Base-by-base conservation (phyloP, 1,140 invertebrate species). In the Macrobrachium nipponense region DNA sequence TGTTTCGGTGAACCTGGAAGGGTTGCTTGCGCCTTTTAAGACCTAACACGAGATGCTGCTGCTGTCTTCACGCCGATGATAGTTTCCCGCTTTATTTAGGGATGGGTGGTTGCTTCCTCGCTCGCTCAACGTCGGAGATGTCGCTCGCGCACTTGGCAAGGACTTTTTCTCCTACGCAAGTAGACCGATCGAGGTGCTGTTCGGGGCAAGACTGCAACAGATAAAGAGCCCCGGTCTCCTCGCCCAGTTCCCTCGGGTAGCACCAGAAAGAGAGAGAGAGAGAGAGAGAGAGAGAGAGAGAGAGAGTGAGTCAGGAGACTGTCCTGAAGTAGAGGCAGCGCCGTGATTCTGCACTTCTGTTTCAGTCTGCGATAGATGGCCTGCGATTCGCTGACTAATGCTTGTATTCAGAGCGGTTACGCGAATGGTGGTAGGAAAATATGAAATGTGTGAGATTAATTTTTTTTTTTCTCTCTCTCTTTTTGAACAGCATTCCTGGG, bases 251-350 rank as follows among this genome's bases (percentile, higher is more conserved):
- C 23, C 68, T 27, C 23, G 43, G 68, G 23, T 27, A 10, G 68
- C 8, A 70, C 8, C 51, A 51, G 51, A 51, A 51, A 51, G 8
- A 51, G 51, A 51, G 51, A 51, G 68, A 70, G 23, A 70, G 68
- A 70, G 68, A 43, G 68, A 27, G 68, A 70, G 68, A 70, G 68
- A 27, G 43, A 43, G 43, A 70, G 43, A 70, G 43, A 70, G 68
- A 70, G 68, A 70, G 68, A 70, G 68, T 5, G 68, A 43, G 43
- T 5, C 4, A 43, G 68, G 43, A 27, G 68, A 70, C 43, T 12
- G 7, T 27, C 68, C 23, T 70, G 2, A 70, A 43, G 23, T 43
- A 70, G 68, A 11, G 64, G 68, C 11, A 70, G 23, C 4, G 68
- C 68, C 43, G 68, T 70, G 23, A 43, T 27, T 27, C 4, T 43